Base-by-base conservation (phyloP, 1,140 invertebrate genomes). In the Drosophila neocordata region DNA sequence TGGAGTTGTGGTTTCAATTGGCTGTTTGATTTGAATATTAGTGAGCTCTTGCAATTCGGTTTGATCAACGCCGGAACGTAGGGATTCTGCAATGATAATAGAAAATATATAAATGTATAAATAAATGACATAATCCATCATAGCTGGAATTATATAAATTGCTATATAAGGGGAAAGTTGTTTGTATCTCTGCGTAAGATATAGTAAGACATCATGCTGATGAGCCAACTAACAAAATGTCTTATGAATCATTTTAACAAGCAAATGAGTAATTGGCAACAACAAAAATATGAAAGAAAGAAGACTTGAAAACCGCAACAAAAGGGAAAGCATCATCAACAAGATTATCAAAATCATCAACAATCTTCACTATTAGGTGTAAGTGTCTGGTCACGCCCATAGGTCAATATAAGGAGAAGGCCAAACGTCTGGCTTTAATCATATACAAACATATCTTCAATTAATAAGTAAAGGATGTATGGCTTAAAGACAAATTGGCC, bases 311-410 rank as follows among this genome's bases (percentile, higher is more conserved):
- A 48, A 48, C 51, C 15, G 34, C 37, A 56, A 41, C 55, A 58
- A 85, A 84, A 84, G 82, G 77, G 81, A 84, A 84, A 84, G 81
- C 82, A 73, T 61, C 69, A 20, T n/a, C 9, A 48, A 15, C 6
- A 44, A 15, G 0, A 44, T 44, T 9, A 48, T 20, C 1, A 20
- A 8, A 6, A 48, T 48, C 41, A 48, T 48, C 18, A 11, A 1
- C 41, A 62, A 74, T 62, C 61, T 65, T 60, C 48, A 22, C 18
- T 56, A 37, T 58, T 27, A 53, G 52, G n/a, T 72, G 69, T 62
- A 70, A 66, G 51, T 66, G 67, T 37, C 62, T 44, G 34, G 41
- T 24, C 72, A 70, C 68, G 57, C 72, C 68, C 68, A 60, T 37
- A 44, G 72, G 67, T 68, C 71, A 68, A 55, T 56, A 24, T 1